Evolutionary conservation across 2,113 vertebrate species (phyloP).

Genomic region (Struthio camelus): DNA sequence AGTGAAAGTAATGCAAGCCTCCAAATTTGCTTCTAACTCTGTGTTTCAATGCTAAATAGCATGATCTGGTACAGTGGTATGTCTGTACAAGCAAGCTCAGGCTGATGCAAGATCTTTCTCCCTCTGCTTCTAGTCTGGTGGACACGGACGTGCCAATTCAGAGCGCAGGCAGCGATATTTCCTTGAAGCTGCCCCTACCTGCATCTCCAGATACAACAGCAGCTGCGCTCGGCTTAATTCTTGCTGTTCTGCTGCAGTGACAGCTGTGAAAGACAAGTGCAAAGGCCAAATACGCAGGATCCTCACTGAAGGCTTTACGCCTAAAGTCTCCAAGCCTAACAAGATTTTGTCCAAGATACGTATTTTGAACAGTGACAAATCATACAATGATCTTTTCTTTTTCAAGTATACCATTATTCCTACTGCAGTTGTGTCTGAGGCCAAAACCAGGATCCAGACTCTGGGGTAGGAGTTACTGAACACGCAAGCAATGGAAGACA

Average conservation of each 20-base stretch:
- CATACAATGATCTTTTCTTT: not conserved
- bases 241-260: not conserved
- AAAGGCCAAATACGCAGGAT: not conserved
- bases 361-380: not conserved
- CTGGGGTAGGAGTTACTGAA: not conserved
- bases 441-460: not conserved
- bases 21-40: not conserved
- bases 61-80: not conserved
- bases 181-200: not conserved
- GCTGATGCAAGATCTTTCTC: not conserved
- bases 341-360: not conserved
- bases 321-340: not conserved
- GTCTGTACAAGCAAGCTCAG: fast-evolving
- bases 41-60: not conserved
- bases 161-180: not conserved
- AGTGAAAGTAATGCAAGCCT: not conserved
- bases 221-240: fast-evolving
- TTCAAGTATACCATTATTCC: not conserved
- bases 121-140: not conserved
- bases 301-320: not conserved
- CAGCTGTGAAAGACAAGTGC: slow-evolving; percentile 6
- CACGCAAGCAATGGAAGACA: not conserved
- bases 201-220: not conserved
- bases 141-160: not conserved
- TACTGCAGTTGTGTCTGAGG: not conserved